A percentile compares a stretch with the other conserved stretches of the same genome.
Conservation (phyloP, 2,113 vertebrate species). For the Lepus europaeus region DNA sequence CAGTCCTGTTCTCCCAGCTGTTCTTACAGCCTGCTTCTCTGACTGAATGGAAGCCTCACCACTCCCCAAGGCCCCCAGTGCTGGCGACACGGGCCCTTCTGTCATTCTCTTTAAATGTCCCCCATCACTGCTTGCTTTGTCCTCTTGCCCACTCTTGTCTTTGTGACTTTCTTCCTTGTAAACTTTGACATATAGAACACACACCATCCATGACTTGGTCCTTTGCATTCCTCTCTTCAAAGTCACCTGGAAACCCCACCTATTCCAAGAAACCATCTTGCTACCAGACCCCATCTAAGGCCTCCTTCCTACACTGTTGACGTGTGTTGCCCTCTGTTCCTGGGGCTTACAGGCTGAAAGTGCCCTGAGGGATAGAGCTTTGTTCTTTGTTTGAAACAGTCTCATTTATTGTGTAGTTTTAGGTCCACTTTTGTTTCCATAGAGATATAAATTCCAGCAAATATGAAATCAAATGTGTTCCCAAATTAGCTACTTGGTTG, state of each 20-base stretch:
- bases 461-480: slow-evolving; percentile 40
- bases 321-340: not conserved
- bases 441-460: slow-evolving; percentile 69
- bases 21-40: not conserved
- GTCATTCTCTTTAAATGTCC: not conserved
- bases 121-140: slow-evolving; percentile 59
- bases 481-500: slow-evolving; percentile 42
- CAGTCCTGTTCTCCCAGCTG: not conserved
- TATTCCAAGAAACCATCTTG: slow-evolving; percentile 53
- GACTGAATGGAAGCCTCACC: not conserved
- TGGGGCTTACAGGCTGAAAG: not conserved
- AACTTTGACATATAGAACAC: slow-evolving; percentile 64
- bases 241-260: slow-evolving; percentile 57
- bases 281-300: not conserved
- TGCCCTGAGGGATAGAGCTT: slow-evolving; percentile 47
- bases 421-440: slow-evolving; percentile 53
- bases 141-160: slow-evolving; percentile 16
- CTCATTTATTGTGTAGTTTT: slow-evolving; percentile 42
- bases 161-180: slow-evolving; percentile 15
- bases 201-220: slow-evolving; percentile 34
- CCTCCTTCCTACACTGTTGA: slow-evolving; percentile 28
- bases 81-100: not conserved
- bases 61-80: not conserved
- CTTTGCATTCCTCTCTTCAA: slow-evolving; percentile 52
- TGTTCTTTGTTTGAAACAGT: slow-evolving; percentile 75